Base-by-base conservation (phyloP, 2,797 vertebrate genomes). In the Selene dorsalis region DNA sequence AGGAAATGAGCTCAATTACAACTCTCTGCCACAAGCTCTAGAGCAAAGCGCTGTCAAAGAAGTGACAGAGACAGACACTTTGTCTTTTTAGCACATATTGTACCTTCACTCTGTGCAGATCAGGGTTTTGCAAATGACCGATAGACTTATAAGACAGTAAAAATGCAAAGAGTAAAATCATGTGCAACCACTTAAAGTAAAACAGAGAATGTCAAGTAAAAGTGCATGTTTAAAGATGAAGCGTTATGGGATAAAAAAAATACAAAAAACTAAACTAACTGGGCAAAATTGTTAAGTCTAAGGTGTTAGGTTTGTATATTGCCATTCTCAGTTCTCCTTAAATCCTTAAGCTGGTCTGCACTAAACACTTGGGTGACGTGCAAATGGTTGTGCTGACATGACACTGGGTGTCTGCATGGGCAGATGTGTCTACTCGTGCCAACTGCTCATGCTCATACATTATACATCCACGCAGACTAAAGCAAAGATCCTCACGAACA, bases 1-100 rank as follows among this genome's bases (percentile, higher is more conserved):
- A 39, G 63, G 39, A 75, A 78, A 58, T 45, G 1, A 71, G 16
- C 41, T n/a, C 43, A 47, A 22, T 50, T 18, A 38, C 57, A 53
- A 2, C 6, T 38, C 24, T 66, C 14, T 45, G 18, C 30, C 59
- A 75, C 12, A 18, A 70, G 22, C 13, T 17, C 12, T 13, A 62
- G 17, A 57, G 53, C 17, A 61, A 17, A 52, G n/a, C 32, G 35
- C 39, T 8, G 24, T 32, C 35, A 28, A 67, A 60, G 17, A 73
- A 32, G 24, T 0, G 32, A 18, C 1, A 60, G 18, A 55, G 26
- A 35, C 16, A 58, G 13, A 63, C 14, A 58, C 52, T 18, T 45
- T 12, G 41, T 20, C 55, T 35, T 30, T 56, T 7, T 9, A 55
- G 73, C 20, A 32, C 4, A n/a, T 50, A n/a, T 41, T 41, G 13